Base-by-base conservation (phyloP, 2,797 vertebrate genomes). In the Takifugu ocellatus region DNA sequence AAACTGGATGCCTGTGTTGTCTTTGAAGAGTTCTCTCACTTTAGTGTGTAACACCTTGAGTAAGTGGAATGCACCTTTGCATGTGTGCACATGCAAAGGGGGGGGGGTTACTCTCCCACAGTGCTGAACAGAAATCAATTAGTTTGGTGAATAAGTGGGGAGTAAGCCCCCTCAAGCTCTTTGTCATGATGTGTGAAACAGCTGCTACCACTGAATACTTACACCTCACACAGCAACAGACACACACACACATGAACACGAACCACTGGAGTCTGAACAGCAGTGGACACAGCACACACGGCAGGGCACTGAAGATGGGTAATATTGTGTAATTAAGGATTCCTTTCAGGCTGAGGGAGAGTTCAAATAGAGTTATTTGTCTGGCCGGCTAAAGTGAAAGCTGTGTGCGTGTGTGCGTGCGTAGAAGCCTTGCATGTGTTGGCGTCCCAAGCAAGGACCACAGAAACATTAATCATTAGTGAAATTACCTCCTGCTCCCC, bases 311-410 rank as follows among this genome's bases (percentile, higher is more conserved):
- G 94, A 95, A 95, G 95, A 96, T 91, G 92, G 94, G 94, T 94
- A 96, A 96, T 97, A 94, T 97, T 98, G 94, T 95, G 95, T 96
- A 98, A 98, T 98, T 98, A 98, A 96, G 94, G 93, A 95, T 99
- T 97, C 94, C 94, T 97, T 99, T 97, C 94, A 98, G 93, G 92
- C 93, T 79, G 93, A 93, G 95, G 90, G 94, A 96, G 94, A 94
- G 94, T 95, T 95, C 95, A 98, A 98, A 97, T 94, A 96, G 94
- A 96, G 93, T 92, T 94, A 95, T 98, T 98, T 92, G 91, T 88
- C 89, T 76, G 82, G 73, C 60, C 74, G 84, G 89, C 89, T 86
- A 84, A 84, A 87, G 66, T 74, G 85, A 88, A 89, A 88, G 87
- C 83, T 83, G 66, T 51, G 81, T 61, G 79, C 70, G 78, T 76